Evolutionary conservation across 2,113 vertebrate species (phyloP), one percentile per base, ranked within the genome.

Genomic region (Edolisoma coerulescens): DNA sequence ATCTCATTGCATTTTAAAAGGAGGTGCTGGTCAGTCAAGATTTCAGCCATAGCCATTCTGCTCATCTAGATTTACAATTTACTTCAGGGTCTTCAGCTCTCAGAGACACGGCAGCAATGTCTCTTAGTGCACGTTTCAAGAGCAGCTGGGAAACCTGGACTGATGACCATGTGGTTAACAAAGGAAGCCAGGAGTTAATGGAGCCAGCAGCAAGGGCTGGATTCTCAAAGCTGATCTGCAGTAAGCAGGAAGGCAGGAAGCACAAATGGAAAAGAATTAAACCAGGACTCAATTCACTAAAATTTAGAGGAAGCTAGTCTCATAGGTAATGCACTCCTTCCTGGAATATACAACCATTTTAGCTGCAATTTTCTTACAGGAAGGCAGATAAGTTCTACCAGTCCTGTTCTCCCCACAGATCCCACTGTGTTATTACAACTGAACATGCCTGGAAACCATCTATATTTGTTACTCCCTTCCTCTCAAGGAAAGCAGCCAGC

Each of bases 211-310:
- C 2, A 20, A 94, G 69, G 65, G 41, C 80, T 95, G 76, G 76
- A 75, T 89, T 94, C 88, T 93, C 77, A 80, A 89, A 91, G 94
- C 39, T 54, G n/a, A 90, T 56, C 70, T 75, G 69, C 4, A 16
- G 71, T 54, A 76, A 85, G 90, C 95, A 95, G 83, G 81, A 95
- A 94, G 93, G 87, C 89, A 95, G 93, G 93, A 95, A 96, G 92
- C 60, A 92, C 69, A 90, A 86, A 89, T 68, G 85, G 90, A 93
- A 93, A 96, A 95, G 52, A 93, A 93, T 78, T 92, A 90, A 90
- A 96, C 84, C 30, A 82, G 52, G 56, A 90, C 86, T 87, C 69
- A 9, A n/a, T 26, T 84, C 3, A 12, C 68, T 87, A 92, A 75
- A 90, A 93, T 57, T 84, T 86, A 94, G 79, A 84, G 83, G 64